A percentile compares a stretch with the other conserved stretches of the same genome.
These are phyloP conservation scores for Drosophila meridiana DNA, from an alignment of 2,888 invertebrate species.

Conservation along the genomic window DNA sequence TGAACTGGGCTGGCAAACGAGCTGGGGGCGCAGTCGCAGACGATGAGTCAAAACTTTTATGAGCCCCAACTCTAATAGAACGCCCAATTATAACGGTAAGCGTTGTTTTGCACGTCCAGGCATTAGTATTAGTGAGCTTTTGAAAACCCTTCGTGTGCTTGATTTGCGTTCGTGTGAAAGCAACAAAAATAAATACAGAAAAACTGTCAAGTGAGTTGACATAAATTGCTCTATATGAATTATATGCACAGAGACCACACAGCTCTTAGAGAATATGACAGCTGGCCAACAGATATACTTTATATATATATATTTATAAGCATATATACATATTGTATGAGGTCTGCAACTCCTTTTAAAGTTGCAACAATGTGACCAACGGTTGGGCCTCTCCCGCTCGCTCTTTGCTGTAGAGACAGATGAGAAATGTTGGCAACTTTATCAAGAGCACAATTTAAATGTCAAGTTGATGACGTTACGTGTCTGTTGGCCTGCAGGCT, in stretches of 20 bases:
- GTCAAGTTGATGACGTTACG: constrained; percentile 76
- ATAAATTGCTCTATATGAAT: constrained; percentile 67
- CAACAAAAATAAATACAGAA: constrained; percentile 17
- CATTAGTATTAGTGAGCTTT: constrained; percentile 26
- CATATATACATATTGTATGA: background rate
- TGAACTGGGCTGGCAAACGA: constrained; percentile 13
- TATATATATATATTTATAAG: background rate
- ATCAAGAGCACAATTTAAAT: constrained; percentile 80
- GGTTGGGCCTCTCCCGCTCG: constrained; percentile 19
- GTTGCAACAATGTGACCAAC: constrained; percentile 61
- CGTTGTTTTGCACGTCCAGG: constrained; percentile 18
- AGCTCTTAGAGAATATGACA: constrained; percentile 62
- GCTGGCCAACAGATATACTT: constrained; percentile 43
- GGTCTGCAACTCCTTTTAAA: constrained; percentile 43
- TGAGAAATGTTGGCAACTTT: constrained; percentile 78
- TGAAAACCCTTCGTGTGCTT: constrained; percentile 17
- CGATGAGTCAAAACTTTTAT: constrained; percentile 62
- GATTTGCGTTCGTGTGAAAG: constrained; percentile 48
- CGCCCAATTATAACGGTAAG: constrained; percentile 51
- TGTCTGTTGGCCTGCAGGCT: constrained; percentile 65
- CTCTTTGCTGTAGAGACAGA: constrained; percentile 15
- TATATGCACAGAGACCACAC: constrained; percentile 67
- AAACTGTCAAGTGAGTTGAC: constrained; percentile 66
- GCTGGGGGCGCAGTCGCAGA: constrained; percentile 12
- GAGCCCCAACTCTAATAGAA: constrained; percentile 25